Percentiles rank a stretch among this genome's conserved stretches.
These are phyloP conservation scores for Nephila pilipes DNA, from an alignment of 1,140 invertebrate genomes.

Conservation along the genomic window DNA sequence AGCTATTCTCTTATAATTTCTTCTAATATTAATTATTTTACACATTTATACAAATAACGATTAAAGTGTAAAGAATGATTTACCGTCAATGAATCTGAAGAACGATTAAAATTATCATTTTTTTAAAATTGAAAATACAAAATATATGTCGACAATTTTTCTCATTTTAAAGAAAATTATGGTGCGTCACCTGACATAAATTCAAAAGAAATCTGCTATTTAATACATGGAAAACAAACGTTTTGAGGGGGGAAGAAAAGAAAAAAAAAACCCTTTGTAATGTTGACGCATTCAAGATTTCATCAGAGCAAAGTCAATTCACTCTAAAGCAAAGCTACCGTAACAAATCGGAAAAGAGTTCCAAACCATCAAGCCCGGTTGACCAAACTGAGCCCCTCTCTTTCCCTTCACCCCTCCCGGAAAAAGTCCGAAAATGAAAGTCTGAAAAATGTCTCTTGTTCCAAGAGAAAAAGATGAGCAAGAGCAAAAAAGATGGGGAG, in stretches of 20 bases:
- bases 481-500: conserved; percentile 16
- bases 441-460: conserved; percentile 76
- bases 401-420: not conserved
- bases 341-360: conserved; percentile 63
- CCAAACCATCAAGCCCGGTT: conserved; percentile 66
- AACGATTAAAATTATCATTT: no score
- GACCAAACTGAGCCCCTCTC: conserved; percentile 44
- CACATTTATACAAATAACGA: no score
- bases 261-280: not conserved
- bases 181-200: not conserved
- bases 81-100: no score
- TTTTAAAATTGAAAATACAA: no score
- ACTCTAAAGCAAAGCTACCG: conserved; percentile 49
- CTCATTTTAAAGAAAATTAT: not conserved
- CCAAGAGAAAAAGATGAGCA: conserved; percentile 63
- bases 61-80: no score
- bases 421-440: conserved; percentile 75
- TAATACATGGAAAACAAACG: not conserved
- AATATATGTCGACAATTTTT: no score
- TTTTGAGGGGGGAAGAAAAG: not conserved
- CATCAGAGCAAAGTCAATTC: conserved; percentile 57
- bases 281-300: conserved; percentile 32
- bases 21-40: no score
- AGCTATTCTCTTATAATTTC: no score
- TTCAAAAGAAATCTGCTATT: conserved; percentile 26